These are phyloP conservation scores for Drosophila grimshawi DNA, from an alignment of 1,140 invertebrate species.

Conservation along the genomic window DNA sequence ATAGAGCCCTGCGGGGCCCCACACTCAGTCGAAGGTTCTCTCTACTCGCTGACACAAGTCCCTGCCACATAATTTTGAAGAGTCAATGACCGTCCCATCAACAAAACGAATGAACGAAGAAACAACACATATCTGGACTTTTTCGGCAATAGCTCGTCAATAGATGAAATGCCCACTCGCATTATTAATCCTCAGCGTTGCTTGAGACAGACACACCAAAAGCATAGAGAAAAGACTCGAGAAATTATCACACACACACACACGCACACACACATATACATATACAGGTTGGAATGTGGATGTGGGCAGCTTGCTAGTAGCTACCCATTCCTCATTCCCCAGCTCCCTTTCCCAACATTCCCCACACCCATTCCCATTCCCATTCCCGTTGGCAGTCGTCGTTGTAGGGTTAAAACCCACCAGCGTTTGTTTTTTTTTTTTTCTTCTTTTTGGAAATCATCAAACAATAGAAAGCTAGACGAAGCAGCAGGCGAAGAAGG, in stretches of 20 bases:
- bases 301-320: slow-evolving; percentile 51
- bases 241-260: slow-evolving; percentile 38
- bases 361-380: slow-evolving; percentile 9
- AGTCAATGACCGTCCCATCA: slow-evolving; percentile 68
- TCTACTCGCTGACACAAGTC: slow-evolving; percentile 19
- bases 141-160: slow-evolving; percentile 73
- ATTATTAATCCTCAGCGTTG: slow-evolving; percentile 75
- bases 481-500: slow-evolving; percentile 65
- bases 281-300: slow-evolving; percentile 54
- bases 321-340: slow-evolving; percentile 30
- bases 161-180: slow-evolving; percentile 59
- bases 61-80: slow-evolving; percentile 34
- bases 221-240: slow-evolving; percentile 12
- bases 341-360: slow-evolving; percentile 25
- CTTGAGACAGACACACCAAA: slow-evolving; percentile 8
- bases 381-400: slow-evolving; percentile 32
- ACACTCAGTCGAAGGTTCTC: slow-evolving; percentile 7
- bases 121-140: slow-evolving; percentile 66
- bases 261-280: slow-evolving; percentile 13
- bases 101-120: slow-evolving; percentile 8
- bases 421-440: slow-evolving; percentile 48
- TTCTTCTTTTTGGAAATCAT: slow-evolving; percentile 73
- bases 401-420: slow-evolving; percentile 78
- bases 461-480: slow-evolving; percentile 82
- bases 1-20: slow-evolving; percentile 52